Percentiles rank a stretch among this genome's conserved stretches.
phyloP scores from a whole-genome alignment of 1,140 invertebrate species.

The Aphelenchoides avenae region DNA sequence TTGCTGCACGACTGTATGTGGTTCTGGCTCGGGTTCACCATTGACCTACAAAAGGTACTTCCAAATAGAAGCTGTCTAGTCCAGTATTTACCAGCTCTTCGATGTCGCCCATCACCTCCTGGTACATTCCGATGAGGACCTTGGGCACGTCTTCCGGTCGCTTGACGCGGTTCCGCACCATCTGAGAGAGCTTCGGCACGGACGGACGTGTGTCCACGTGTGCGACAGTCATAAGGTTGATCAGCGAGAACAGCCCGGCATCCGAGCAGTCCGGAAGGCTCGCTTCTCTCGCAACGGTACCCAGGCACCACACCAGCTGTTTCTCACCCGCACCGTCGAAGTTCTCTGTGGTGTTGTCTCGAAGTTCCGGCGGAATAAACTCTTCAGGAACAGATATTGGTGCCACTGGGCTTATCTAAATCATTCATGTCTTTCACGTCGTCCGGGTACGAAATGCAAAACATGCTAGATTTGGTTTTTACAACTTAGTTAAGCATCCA shows the following conservation, averaged over 20 bases:
- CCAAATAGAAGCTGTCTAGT: conserved; percentile 2
- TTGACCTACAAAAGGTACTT: conserved; percentile 3
- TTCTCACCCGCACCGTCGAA: conserved; percentile 5
- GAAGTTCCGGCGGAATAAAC: conserved; percentile 31
- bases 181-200: conserved; percentile 35
- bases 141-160: conserved; percentile 20
- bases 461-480: no score
- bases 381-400: conserved; percentile 16
- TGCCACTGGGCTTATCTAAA: no score
- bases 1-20: no score
- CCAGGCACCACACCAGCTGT: conserved; percentile 39
- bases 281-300: conserved; percentile 17
- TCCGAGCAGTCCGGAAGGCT: conserved; percentile 23
- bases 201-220: conserved; percentile 34
- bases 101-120: conserved; percentile 40
- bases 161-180: conserved; percentile 29
- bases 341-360: not conserved
- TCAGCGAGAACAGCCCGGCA: conserved; percentile 29
- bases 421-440: no score
- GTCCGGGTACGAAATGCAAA: no score
- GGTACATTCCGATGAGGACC: conserved; percentile 22
- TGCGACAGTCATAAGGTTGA: conserved; percentile 43
- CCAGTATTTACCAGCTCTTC: conserved; percentile 37
- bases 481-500: no score
- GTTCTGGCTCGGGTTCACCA: no score